Evolutionary conservation across 2,888 invertebrate species (phyloP).

Genomic region (Globia sparganii): DNA sequence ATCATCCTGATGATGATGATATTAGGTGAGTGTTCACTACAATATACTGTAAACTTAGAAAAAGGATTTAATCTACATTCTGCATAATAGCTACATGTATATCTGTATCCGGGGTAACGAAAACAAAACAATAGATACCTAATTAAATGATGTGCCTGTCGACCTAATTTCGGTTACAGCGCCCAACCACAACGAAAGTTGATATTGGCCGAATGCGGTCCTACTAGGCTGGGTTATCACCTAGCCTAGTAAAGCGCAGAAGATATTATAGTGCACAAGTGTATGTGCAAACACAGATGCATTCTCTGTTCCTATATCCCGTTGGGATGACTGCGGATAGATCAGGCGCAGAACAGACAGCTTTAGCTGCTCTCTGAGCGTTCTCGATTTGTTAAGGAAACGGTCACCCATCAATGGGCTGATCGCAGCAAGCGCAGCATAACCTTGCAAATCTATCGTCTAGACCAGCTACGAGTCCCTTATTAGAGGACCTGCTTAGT

Average conservation of each 20-base stretch:
- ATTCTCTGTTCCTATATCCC: not conserved
- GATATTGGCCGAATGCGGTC: no score
- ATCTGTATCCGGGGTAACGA: not conserved
- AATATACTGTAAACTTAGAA: not conserved
- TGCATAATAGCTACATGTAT: no score
- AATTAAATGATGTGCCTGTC: not conserved
- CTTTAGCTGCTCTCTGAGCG: not conserved
- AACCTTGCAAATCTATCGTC: not conserved
- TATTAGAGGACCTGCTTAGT: not conserved
- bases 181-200: no score
- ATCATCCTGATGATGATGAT: slow-evolving; percentile 91
- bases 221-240: no score
- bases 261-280: not conserved
- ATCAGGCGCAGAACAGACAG: not conserved
- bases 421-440: not conserved
- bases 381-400: not conserved
- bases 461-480: not conserved
- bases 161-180: not conserved
- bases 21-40: slow-evolving; percentile 80
- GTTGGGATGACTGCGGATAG: not conserved
- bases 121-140: not conserved
- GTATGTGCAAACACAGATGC: not conserved
- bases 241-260: not conserved
- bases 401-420: not conserved
- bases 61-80: not conserved